Base-by-base conservation (phyloP, 2,888 invertebrate species). In the Calameuta filiformis region DNA sequence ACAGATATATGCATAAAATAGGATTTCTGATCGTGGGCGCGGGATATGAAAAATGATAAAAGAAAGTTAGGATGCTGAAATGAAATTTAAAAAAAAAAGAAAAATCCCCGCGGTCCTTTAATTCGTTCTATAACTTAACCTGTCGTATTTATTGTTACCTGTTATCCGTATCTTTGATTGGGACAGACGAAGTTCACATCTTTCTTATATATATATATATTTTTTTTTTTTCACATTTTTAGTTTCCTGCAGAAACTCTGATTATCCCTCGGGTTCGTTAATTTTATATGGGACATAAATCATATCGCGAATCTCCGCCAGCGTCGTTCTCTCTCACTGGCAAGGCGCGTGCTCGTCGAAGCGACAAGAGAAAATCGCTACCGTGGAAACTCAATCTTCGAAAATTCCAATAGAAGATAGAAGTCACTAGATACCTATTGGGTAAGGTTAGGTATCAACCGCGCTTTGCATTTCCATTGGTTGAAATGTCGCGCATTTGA, bases 371-470 rank as follows among this genome's bases (percentile, higher is more conserved):
- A 6, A 71, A 71, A 71, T 31, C 31, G 71, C 31, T 71, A 6
- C 71, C 71, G 4, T 71, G 71, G 71, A 71, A 71, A 71, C 31
- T 71, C 33, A 71, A 31, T 71, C 71, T 71, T 71, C 0, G 71
- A 71, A 71, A 71, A 31, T 71, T 71, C 71, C 71, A 34, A 71
- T 71, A 33, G 56, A 56, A 56, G 56, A 56, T 56, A 56, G 56
- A 23, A 56, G 56, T 9, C 9, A 23, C 23, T 56, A 56, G 56
- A 9, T 56, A 56, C 23, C 23, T 56, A 9, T 56, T 23, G 23
- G 23, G 56, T 23, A 56, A 56, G 56, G 56, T 56, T 56, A 56
- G 23, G 56, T 56, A 23, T 23, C 56, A 56, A 56, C 23, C 23
- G 56, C 56, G 56, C 23, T 56, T 23, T 56, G 23, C 23, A 56